These are phyloP conservation scores for Eulemur rufifrons DNA, from an alignment of 2,113 vertebrate species.

Conservation along the genomic window DNA sequence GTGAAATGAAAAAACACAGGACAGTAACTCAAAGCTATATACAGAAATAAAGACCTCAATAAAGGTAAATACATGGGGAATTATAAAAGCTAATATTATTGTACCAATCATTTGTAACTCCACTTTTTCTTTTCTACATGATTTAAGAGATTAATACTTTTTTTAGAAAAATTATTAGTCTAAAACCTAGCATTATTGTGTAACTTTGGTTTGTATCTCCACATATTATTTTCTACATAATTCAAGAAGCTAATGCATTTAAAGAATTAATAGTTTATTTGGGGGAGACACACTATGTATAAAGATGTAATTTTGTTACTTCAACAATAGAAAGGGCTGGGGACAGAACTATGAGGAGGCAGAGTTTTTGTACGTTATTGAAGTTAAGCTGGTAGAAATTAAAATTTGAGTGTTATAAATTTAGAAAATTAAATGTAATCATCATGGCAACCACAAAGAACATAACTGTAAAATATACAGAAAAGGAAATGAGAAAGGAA, in stretches of 20 bases:
- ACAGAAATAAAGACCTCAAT: too few species aligned
- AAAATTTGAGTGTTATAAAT: background rate
- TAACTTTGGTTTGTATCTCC: background rate
- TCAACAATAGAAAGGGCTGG: too few species aligned
- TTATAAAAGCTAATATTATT: too few species aligned
- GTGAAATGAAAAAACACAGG: too few species aligned
- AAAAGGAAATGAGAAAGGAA: background rate
- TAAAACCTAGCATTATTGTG: background rate
- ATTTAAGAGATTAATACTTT: background rate
- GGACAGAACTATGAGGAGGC: too few species aligned
- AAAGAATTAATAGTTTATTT: too few species aligned
- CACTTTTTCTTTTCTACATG: background rate
- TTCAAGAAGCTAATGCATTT: too few species aligned
- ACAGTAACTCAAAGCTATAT: too few species aligned
- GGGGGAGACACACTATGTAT: too few species aligned
- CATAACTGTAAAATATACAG: background rate
- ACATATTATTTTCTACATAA: too few species aligned
- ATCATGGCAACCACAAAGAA: background rate
- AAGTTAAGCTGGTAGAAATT: background rate
- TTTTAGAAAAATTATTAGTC: background rate
- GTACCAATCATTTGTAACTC: too few species aligned
- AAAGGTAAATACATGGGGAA: background rate
- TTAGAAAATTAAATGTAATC: background rate
- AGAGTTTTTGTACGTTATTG: background rate
- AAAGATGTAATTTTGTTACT: too few species aligned